Conservation (phyloP, 2,888 invertebrate genomes). For the Bruchidius siliquastri region DNA sequence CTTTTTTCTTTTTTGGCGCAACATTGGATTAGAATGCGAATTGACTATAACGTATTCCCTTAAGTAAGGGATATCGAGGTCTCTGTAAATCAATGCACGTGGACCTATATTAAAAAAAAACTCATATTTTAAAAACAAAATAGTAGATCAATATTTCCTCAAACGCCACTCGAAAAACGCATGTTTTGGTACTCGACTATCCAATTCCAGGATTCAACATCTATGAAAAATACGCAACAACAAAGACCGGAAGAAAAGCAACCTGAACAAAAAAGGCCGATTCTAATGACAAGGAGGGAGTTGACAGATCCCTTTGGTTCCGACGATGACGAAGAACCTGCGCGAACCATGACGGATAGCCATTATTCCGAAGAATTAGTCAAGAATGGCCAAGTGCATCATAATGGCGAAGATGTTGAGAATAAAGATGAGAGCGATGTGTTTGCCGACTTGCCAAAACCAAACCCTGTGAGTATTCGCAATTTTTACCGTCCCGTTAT, state of each 20-base stretch:
- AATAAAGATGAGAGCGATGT: conserved; percentile 26
- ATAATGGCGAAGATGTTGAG: conserved; percentile 20
- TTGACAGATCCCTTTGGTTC: conserved; percentile 87
- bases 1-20: too few relatives aligned
- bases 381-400: conserved; percentile 31
- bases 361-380: conserved; percentile 24
- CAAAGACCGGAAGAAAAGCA: conserved; percentile 31
- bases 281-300: conserved; percentile 79
- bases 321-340: conserved; percentile 72
- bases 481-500: background rate
- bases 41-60: too few relatives aligned
- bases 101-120: too few relatives aligned
- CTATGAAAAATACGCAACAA: conserved; percentile 12
- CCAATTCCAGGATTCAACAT: background rate
- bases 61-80: too few relatives aligned
- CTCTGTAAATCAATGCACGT: too few relatives aligned
- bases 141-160: too few relatives aligned
- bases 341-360: conserved; percentile 8
- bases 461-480: conserved; percentile 39
- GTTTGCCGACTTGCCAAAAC: conserved; percentile 40
- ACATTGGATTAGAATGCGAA: too few relatives aligned
- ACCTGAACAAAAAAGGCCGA: conserved; percentile 36
- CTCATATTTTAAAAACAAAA: too few relatives aligned
- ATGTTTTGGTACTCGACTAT: too few relatives aligned
- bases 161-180: too few relatives aligned